phyloP scores from a whole-genome alignment of 2,113 vertebrate species.

The Steatornis caripensis region DNA sequence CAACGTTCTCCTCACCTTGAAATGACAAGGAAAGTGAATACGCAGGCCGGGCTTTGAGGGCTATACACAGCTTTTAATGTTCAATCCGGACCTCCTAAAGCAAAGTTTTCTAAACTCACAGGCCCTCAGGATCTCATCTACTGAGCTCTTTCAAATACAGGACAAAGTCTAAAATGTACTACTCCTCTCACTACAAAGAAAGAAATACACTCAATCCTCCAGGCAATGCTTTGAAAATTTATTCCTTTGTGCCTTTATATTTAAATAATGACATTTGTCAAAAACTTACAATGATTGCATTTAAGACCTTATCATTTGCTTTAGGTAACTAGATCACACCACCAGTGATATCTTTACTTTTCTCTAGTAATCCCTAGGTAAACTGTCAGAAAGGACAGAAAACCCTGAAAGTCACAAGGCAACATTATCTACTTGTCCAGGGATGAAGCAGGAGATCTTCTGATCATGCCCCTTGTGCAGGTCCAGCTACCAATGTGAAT shows the following conservation, averaged over 20 bases:
- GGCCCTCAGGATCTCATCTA: not conserved
- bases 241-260: not conserved
- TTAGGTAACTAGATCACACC: not conserved
- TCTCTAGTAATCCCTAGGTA: not conserved
- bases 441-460: not conserved
- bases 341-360: not conserved
- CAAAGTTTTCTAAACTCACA: slow-evolving; percentile 11
- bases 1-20: slow-evolving; percentile 27
- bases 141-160: not conserved
- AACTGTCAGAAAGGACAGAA: not conserved
- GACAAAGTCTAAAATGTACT: not conserved
- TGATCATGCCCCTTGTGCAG: not conserved
- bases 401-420: not conserved
- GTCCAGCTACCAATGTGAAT: not conserved
- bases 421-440: not conserved
- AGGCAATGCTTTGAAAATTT: slow-evolving; percentile 21
- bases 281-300: not conserved
- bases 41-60: not conserved
- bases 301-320: not conserved
- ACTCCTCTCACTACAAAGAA: not conserved
- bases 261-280: slow-evolving; percentile 25
- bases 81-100: not conserved
- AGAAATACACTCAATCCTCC: not conserved
- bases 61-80: not conserved
- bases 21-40: not conserved